Base-by-base conservation (phyloP, 2,797 vertebrate genomes). In the Hybognathus amarus region DNA sequence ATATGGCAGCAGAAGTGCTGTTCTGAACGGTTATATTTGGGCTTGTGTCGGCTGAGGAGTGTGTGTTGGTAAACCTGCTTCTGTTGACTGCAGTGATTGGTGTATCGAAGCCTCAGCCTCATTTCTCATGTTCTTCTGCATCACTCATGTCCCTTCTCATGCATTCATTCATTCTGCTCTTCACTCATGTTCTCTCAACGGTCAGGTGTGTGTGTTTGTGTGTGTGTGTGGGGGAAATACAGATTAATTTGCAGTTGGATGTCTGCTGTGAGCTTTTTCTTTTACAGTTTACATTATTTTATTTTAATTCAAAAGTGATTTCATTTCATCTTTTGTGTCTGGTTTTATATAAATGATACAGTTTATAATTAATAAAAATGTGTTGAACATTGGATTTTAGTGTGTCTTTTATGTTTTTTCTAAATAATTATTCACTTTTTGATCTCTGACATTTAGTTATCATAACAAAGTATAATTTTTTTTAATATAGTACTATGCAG, bases 361-460 rank as follows among this genome's bases (percentile, higher is more conserved):
- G 92, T 96, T 96, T 95, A 92, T 95, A 95, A 94, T 91, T 88
- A 95, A 95, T 94, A 94, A 95, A 92, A 92, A 93, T 95, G 95
- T 90, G 92, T 93, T 93, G 90, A 86, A 89, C 87, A 89, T 89
- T 89, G 90, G 3, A 13, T 50, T 67, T 52, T 7, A 5, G 38
- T 1, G 13, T 40, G 0, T 74, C 22, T 36, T 22, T 3, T 6
- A 11, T 13, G 10, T 40, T 40, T 11, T 11, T 40, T 40, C 2
- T 2, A 30, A 2, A 75, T 36, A 24, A n/a, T 13, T 12, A 20
- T 20, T 73, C 0, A 20, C 33, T 45, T 30, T 47, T 50, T 30
- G 8, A 71, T 50, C 42, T 50, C 13, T 70, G 4, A 24, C 42
- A 45, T 47, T n/a, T 50, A 50, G 27, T 20, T 27, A 12, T 12